Conservation (phyloP, 1,140 invertebrate species). For the Cryptotermes secundus region DNA sequence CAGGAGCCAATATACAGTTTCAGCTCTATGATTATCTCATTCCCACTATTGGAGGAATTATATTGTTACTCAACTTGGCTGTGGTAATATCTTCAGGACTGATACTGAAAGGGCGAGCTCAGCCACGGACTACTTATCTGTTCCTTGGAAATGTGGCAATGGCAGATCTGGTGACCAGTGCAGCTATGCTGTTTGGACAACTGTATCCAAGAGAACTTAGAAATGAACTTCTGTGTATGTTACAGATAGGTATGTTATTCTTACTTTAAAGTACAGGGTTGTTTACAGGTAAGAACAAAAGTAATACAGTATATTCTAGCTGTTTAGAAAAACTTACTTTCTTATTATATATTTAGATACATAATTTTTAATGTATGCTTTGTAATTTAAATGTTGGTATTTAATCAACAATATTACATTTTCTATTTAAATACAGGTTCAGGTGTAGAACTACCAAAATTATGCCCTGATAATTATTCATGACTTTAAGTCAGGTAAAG, state of each 20-base stretch:
- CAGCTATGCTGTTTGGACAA: constrained; percentile 54
- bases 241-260: constrained; percentile 43
- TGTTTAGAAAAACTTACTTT: not conserved
- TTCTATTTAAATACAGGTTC: no score
- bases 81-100: constrained; percentile 59
- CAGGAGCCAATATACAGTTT: not conserved
- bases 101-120: constrained; percentile 54
- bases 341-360: not conserved
- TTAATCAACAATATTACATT: no score
- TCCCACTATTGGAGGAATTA: constrained; percentile 45
- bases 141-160: constrained; percentile 60
- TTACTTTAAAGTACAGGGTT: no score
- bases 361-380: not conserved
- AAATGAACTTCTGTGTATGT: constrained; percentile 42
- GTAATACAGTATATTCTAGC: not conserved
- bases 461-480: no score
- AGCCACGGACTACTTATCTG: constrained; percentile 57
- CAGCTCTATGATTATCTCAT: constrained; percentile 21
- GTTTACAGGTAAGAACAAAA: not conserved
- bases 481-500: no score
- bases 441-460: no score
- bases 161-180: constrained; percentile 55
- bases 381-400: no score
- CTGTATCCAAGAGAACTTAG: constrained; percentile 45
- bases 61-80: constrained; percentile 54